These are phyloP conservation scores for Lithobates pipiens DNA, from an alignment of 2,797 vertebrate genomes.

Conservation along the genomic window DNA sequence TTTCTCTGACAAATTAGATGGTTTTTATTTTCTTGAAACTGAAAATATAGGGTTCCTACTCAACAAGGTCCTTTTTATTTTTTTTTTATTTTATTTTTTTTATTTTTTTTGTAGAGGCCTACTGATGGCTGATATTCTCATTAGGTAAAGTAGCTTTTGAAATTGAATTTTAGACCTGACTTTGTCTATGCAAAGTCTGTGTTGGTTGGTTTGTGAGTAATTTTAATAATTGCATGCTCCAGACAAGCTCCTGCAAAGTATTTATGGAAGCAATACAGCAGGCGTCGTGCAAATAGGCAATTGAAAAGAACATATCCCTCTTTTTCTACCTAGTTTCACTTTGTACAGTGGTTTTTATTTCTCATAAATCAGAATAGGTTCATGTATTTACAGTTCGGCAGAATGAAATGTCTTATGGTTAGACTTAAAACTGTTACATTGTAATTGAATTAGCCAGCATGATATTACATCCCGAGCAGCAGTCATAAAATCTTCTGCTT, in stretches of 20 bases:
- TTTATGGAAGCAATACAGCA: constrained; percentile 63
- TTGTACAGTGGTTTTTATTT: constrained; percentile 64
- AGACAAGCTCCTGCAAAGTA: constrained; percentile 9
- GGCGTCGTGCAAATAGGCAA: constrained; percentile 65
- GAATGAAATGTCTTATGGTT: constrained; percentile 60
- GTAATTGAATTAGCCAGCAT: constrained; percentile 65
- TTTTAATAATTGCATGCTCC: constrained; percentile 40
- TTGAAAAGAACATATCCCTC: constrained; percentile 63
- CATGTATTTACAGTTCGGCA: constrained; percentile 61
- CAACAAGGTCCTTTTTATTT: background rate
- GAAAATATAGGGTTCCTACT: constrained; percentile 12
- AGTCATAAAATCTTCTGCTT: constrained; percentile 56
- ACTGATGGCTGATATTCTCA: constrained; percentile 2
- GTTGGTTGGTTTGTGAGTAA: constrained; percentile 18
- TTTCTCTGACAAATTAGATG: background rate
- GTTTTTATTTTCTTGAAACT: background rate
- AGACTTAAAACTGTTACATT: constrained; percentile 60
- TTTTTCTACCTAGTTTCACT: constrained; percentile 68
- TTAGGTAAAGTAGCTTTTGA: constrained; percentile 11
- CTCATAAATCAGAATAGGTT: constrained; percentile 65
- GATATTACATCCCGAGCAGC: constrained; percentile 63
- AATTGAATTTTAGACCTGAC: constrained; percentile 31
- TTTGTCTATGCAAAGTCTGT: constrained; percentile 7
- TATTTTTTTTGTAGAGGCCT: background rate
- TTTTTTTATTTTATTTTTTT: background rate